Evolutionary conservation across 2,113 vertebrate genomes (phyloP).

Genomic region (Syngnathoides biaculeatus): DNA sequence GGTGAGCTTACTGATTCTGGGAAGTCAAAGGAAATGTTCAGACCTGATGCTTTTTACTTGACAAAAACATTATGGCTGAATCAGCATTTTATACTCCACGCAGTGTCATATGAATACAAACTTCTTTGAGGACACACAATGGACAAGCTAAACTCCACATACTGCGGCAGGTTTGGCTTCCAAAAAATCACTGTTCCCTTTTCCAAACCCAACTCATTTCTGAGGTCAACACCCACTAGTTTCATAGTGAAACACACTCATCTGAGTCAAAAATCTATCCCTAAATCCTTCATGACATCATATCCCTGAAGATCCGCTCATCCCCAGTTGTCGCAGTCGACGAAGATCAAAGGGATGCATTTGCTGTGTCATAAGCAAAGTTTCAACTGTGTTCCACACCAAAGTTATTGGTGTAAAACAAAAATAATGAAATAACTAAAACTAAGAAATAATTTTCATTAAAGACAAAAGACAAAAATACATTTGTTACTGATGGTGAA

Average conservation of each 20-base stretch:
- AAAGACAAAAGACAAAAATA: too few relatives aligned
- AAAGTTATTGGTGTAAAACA: too few relatives aligned
- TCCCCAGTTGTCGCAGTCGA: constrained; percentile 49
- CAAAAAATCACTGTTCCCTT: constrained; percentile 53
- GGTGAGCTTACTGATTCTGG: constrained; percentile 31
- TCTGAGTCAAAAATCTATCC: constrained; percentile 55
- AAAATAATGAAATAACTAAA: too few relatives aligned
- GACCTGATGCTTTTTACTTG: constrained; percentile 24
- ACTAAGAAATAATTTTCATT: too few relatives aligned
- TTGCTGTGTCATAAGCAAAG: constrained; percentile 6
- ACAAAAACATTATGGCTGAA: constrained; percentile 28
- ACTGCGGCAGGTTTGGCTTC: constrained; percentile 39
- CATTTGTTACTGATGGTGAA: too few relatives aligned
- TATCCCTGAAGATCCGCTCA: constrained; percentile 40
- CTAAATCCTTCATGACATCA: constrained; percentile 53
- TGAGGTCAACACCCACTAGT: constrained; percentile 47
- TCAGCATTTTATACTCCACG: background rate
- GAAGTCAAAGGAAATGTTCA: constrained; percentile 29
- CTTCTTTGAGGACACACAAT: constrained; percentile 41
- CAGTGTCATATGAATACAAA: constrained; percentile 1
- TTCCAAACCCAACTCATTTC: constrained; percentile 43
- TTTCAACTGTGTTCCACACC: background rate
- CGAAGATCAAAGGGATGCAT: constrained; percentile 48
- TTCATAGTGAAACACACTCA: constrained; percentile 37
- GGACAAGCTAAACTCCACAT: constrained; percentile 37